These are phyloP conservation scores for Seira musarum DNA, from an alignment of 2,888 invertebrate genomes.

Conservation along the genomic window DNA sequence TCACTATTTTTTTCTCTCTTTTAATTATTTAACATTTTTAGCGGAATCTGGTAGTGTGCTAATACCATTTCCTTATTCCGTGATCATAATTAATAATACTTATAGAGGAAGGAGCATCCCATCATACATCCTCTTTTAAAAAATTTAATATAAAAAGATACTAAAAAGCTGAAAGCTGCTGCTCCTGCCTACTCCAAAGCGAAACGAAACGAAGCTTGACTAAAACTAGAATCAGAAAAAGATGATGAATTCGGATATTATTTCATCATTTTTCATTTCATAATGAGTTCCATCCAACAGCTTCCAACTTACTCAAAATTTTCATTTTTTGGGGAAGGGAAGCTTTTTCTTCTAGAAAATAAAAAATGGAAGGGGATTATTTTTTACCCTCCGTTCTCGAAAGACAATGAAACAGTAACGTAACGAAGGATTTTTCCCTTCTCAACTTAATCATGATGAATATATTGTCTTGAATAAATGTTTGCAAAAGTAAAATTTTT, in stretches of 20 bases:
- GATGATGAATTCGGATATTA: constrained; percentile 59
- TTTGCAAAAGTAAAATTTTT: constrained; percentile 37
- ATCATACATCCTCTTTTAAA: too few species aligned
- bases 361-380: constrained; percentile 49
- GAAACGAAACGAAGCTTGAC: too few species aligned
- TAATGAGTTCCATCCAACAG: constrained; percentile 53
- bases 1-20: too few species aligned
- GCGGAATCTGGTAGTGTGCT: too few species aligned
- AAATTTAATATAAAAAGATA: too few species aligned
- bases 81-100: too few species aligned
- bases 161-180: too few species aligned
- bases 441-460: constrained; percentile 61
- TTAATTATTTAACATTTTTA: too few species aligned
- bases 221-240: not conserved
- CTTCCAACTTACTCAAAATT: not conserved
- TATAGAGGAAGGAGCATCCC: too few species aligned
- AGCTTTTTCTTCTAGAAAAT: constrained; percentile 46
- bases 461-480: constrained; percentile 38
- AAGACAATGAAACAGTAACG: constrained; percentile 13
- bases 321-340: constrained; percentile 22
- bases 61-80: too few species aligned
- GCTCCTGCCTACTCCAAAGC: too few species aligned
- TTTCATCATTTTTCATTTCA: constrained; percentile 59
- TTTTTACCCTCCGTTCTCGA: constrained; percentile 34
- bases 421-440: not conserved